phyloP scores from a whole-genome alignment of 1,140 invertebrate genomes.

The Thrips palmi region DNA sequence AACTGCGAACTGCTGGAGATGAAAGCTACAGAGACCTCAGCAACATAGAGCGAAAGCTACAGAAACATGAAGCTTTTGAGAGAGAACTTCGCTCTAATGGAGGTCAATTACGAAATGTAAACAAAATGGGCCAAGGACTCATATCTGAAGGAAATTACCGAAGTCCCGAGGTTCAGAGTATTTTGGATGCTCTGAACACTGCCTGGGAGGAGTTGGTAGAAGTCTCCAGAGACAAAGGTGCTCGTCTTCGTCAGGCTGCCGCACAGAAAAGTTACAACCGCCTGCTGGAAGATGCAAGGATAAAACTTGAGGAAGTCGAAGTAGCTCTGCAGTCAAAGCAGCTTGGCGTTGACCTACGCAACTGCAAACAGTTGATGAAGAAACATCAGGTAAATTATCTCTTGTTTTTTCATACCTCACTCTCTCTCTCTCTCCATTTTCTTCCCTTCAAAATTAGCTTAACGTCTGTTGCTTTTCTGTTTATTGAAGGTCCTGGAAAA shows the following conservation, averaged over 20 bases:
- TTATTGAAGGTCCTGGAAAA: constrained; percentile 44
- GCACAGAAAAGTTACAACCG: constrained; percentile 61
- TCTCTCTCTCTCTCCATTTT: background rate
- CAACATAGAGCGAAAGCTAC: constrained; percentile 82
- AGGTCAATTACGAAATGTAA: constrained; percentile 66
- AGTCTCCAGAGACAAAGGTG: constrained; percentile 64
- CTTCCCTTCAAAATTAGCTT: background rate
- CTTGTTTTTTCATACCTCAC: too few species aligned
- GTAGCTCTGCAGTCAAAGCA: constrained; percentile 55
- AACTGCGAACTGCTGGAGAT: constrained; percentile 75
- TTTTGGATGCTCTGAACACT: constrained; percentile 45
- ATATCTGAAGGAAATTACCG: constrained; percentile 51
- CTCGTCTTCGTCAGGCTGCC: constrained; percentile 58
- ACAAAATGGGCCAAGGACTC: constrained; percentile 52
- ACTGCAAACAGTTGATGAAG: constrained; percentile 73
- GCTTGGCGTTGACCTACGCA: constrained; percentile 65
- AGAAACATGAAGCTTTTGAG: constrained; percentile 96
- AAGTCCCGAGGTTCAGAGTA: constrained; percentile 41
- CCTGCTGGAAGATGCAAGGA: constrained; percentile 57
- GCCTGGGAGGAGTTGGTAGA: constrained; percentile 51
- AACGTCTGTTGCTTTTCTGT: constrained; percentile 5
- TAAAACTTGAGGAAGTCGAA: constrained; percentile 63
- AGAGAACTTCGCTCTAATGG: constrained; percentile 83
- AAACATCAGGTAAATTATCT: constrained; percentile 44
- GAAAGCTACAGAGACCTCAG: constrained; percentile 83